Evolutionary conservation across 2,113 vertebrate species (phyloP).

Genomic region (Aix galericulata): DNA sequence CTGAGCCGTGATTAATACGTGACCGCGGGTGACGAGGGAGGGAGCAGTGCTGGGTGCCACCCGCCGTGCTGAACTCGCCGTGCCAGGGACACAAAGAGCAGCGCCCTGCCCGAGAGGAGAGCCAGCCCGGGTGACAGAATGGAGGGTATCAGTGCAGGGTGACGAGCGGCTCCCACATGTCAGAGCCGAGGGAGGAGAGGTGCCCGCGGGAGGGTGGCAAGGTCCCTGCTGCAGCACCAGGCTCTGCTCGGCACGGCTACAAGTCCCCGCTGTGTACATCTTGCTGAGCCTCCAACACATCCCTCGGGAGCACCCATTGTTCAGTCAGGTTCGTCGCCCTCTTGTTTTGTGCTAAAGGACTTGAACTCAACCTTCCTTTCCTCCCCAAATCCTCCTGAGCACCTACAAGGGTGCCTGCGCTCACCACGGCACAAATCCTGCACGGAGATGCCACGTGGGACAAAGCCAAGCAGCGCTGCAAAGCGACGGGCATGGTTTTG

Average conservation of each 20-base stretch:
- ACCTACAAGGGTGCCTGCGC: rapidly evolving
- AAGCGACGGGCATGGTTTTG: neutral
- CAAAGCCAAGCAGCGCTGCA: rapidly evolving
- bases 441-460: neutral
- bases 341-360: neutral
- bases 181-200: neutral
- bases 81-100: neutral
- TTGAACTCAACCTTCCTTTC: neutral
- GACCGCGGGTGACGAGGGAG: neutral
- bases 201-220: no score
- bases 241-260: neutral
- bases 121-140: neutral
- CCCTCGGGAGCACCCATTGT: neutral
- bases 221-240: neutral
- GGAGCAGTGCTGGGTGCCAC: neutral
- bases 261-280: neutral
- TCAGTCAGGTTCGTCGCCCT: neutral
- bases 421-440: neutral
- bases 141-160: neutral
- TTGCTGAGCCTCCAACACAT: neutral
- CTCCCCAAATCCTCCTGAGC: neutral
- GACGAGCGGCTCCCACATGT: neutral
- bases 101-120: neutral
- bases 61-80: rapidly evolving
- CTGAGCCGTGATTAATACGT: neutral